Base-by-base conservation (phyloP, 2,113 vertebrate genomes). In the Hoplias malabaricus region DNA sequence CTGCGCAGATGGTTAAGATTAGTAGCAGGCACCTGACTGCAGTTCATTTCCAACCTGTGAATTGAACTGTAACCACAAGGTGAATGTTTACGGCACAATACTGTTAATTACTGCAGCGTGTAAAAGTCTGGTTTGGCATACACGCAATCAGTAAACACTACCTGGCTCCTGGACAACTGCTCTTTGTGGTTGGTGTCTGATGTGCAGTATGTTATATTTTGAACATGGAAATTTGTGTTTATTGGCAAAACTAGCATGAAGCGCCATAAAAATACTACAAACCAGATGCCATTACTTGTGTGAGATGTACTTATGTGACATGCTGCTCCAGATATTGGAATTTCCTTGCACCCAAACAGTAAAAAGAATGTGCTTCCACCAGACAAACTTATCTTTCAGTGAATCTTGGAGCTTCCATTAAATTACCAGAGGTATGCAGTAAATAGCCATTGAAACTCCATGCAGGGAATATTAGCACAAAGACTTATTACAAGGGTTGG, bases 1-100 rank as follows among this genome's bases (percentile, higher is more conserved):
- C 23, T 29, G 70, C n/a, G 80, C 86, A 88, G 76, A 86, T 89
- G 90, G 87, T 84, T 88, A 75, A 61, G 50, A 88, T 89, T 87
- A 87, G 57, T 67, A 61, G 13, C 68, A 89, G 88, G 86, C 87
- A 86, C 81, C 76, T 87, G 79, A 79, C 78, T 81, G 54, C 1
- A 77, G 73, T 84, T 86, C 78, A 73, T 76, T 77, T 73, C 76
- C 81, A 68, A 68, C 80, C 66, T 77, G 72, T 75, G 77, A 87
- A 85, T 85, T 67, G 76, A 86, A 84, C 76, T 72, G 70, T 56
- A 78, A 85, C 82, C 80, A 72, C 68, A 68, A 19, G 54, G 72
- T 69, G 59, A 62, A 16, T 29, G 70, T 86, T 86, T 85, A 70
- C 80, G 53, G 74, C 73, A 40, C 65, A 69, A 69, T n/a, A n/a